A percentile compares a stretch with the other conserved stretches of the same genome.
Conservation (phyloP, 2,888 invertebrate genomes). For the Hirtodrosophila trivittata region DNA sequence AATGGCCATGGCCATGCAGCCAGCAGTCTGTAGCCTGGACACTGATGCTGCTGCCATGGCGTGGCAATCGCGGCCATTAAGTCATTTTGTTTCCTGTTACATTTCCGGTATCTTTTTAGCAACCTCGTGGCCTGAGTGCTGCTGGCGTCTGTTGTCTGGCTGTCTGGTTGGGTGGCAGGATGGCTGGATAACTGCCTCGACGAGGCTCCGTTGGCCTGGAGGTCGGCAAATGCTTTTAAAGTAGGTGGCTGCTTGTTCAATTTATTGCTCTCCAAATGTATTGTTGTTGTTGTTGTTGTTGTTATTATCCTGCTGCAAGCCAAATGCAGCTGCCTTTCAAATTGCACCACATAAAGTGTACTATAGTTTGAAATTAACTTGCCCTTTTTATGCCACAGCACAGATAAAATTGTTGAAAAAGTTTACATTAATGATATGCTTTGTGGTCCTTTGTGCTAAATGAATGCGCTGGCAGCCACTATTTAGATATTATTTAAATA, state of each 20-base stretch:
- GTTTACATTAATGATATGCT: conserved; percentile 34
- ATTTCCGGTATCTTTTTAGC: conserved; percentile 78
- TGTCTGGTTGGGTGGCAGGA: conserved; percentile 1
- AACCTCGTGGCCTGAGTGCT: conserved; percentile 37
- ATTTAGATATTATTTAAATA: conserved; percentile 9
- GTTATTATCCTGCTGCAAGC: conserved; percentile 9
- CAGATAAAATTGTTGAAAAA: conserved; percentile 49
- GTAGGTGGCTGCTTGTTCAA: conserved; percentile 69
- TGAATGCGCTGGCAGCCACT: conserved; percentile 4
- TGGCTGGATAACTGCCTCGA: too few species aligned
- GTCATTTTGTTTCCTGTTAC: conserved; percentile 77
- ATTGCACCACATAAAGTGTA: conserved; percentile 59
- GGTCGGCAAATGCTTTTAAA: conserved; percentile 68
- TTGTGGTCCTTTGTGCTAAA: conserved; percentile 4
- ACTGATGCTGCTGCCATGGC: conserved; percentile 44
- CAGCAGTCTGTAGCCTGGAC: conserved; percentile 1
- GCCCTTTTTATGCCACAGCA: conserved; percentile 39
- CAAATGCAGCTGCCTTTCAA: conserved; percentile 52
- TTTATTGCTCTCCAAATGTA: conserved; percentile 71
- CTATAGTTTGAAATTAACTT: conserved; percentile 61
- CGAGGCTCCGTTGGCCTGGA: conserved; percentile 12
- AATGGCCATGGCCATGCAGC: conserved; percentile 47
- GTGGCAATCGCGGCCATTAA: conserved; percentile 75
- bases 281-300: conserved; percentile 35
- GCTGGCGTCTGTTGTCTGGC: conserved; percentile 18